Evolutionary conservation across 2,888 invertebrate species (phyloP), one percentile per base, ranked within the genome.

Genomic region (Pammene aurita): DNA sequence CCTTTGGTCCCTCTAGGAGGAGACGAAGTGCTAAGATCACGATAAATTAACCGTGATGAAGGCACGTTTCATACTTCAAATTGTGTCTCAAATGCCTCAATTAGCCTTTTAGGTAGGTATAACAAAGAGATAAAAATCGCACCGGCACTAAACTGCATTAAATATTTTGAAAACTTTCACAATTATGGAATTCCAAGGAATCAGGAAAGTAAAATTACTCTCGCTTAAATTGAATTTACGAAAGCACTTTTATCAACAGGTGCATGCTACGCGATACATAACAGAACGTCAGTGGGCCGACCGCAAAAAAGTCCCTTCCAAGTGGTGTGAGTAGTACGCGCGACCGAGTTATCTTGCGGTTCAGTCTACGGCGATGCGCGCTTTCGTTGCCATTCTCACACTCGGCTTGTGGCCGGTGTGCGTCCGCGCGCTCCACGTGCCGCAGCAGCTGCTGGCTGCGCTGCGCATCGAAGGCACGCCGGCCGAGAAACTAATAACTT

Each of bases 341-440:
- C 71, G 68, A 75, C 72, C 75, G 73, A 70, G 64, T 72, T 71
- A 74, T 69, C 65, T 65, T 55, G 69, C 60, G 72, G 80, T 74
- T 88, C 90, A 90, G 91, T 91, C 79, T 78, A 79, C 81, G 87
- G 87, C 91, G 80, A 92, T 92, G 92, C 89, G 88, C 80, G 87
- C 85, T 86, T 81, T 87, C 82, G 87, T 86, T 83, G 88, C 84
- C 74, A 77, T 88, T 74, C 77, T 89, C 76, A 78, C 86, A 73
- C 76, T 88, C 72, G 80, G 78, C 76, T 83, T 80, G 75, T 87
- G 81, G 78, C 79, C 81, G 81, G 78, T 79, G 77, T 79, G 82
- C 77, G 71, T 77, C 74, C 76, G 80, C 84, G 73, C 77, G 52
- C 67, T 66, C 67, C 73, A 66, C 66, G 58, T 72, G 58, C 70